phyloP scores from a whole-genome alignment of 2,888 invertebrate species.

The Pheosia gnoma region DNA sequence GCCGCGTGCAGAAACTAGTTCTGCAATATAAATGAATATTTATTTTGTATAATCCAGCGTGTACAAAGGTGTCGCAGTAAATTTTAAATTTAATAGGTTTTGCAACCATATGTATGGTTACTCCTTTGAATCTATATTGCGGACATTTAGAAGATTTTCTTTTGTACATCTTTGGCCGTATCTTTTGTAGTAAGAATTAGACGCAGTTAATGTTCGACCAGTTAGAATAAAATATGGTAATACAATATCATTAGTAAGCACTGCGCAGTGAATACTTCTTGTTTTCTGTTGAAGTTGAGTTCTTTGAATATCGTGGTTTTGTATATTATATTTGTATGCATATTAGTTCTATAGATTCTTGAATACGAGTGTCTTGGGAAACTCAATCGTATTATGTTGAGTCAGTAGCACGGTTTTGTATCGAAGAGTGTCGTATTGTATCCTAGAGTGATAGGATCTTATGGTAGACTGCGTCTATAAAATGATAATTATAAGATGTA shows the following conservation, averaged over 20 bases:
- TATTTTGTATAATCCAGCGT: too few relatives aligned
- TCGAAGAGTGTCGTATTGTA: too few relatives aligned
- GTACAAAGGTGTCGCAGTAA: slow-evolving; percentile 17
- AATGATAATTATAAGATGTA: too few relatives aligned
- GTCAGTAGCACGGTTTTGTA: neutral
- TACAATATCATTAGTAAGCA: slow-evolving; percentile 26
- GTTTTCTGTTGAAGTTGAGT: slow-evolving; percentile 29
- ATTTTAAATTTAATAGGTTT: slow-evolving; percentile 28
- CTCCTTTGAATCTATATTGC: slow-evolving; percentile 30
- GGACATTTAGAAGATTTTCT: slow-evolving; percentile 42
- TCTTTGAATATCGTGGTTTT: slow-evolving; percentile 21
- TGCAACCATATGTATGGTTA: slow-evolving; percentile 12
- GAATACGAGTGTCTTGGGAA: neutral
- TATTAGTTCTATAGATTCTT: neutral
- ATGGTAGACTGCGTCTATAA: too few relatives aligned
- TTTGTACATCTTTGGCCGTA: slow-evolving; percentile 35
- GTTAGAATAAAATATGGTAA: slow-evolving; percentile 28
- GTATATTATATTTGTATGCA: neutral
- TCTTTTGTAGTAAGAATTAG: slow-evolving; percentile 27
- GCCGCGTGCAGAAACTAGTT: too few relatives aligned
- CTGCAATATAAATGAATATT: too few relatives aligned
- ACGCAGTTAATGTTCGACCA: slow-evolving; percentile 21
- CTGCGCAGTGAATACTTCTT: slow-evolving; percentile 12
- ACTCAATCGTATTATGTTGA: neutral
- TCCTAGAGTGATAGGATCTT: too few relatives aligned